Conservation (phyloP, 2,888 invertebrate species). For the Machimus rusticus region DNA sequence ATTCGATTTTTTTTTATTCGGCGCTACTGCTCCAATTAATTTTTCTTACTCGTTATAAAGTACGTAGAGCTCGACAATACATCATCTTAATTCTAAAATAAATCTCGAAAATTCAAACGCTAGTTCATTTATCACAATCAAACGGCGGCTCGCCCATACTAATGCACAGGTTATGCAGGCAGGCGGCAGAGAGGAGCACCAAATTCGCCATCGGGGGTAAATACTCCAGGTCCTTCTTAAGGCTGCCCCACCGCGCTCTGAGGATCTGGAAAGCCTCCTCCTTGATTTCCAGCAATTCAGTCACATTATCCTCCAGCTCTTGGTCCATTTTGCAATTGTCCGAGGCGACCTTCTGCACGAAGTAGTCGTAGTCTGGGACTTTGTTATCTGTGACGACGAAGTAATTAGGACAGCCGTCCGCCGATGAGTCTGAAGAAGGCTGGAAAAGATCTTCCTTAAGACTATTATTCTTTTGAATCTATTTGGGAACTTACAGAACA, state of each 20-base stretch:
- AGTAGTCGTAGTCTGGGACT: conserved; percentile 29
- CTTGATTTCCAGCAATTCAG: neutral
- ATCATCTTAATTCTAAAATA: neutral
- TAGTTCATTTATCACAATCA: neutral
- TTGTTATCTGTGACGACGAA: neutral
- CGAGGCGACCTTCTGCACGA: neutral
- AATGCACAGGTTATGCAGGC: conserved; percentile 18
- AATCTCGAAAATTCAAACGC: neutral
- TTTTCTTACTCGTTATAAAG: neutral
- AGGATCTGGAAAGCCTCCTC: neutral
- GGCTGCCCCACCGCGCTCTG: neutral
- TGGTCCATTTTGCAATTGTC: neutral
- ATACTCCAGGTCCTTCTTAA: neutral
- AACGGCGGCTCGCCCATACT: neutral
- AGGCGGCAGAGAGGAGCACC: neutral
- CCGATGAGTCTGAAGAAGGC: neutral
- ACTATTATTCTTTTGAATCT: neutral
- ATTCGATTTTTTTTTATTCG: too few species aligned
- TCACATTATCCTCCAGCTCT: neutral
- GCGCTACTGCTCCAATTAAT: too few species aligned
- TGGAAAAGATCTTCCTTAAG: neutral
- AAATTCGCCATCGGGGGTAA: neutral
- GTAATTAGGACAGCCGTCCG: neutral
- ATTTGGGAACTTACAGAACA: neutral
- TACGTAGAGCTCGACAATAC: neutral